Base-by-base conservation (phyloP, 2,888 invertebrate species). In the Eristalis arbustorum region DNA sequence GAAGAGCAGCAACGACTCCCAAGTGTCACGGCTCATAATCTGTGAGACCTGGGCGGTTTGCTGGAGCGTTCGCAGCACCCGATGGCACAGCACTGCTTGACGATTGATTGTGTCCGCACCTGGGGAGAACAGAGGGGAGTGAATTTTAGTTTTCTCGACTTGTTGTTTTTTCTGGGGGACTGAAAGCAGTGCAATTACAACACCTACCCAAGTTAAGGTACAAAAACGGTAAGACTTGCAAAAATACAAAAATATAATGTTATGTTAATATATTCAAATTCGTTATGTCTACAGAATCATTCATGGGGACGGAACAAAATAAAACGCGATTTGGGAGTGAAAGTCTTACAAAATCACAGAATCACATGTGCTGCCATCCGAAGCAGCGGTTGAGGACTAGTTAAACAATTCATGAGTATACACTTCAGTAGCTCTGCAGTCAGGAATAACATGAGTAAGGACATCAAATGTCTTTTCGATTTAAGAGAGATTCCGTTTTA, bases 81-180 rank as follows among this genome's bases (percentile, higher is more conserved):
- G 95, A 93, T 98, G 98, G 92, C 98, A 98, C 0, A 98, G 94
- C 3, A 99, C 96, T 0, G 98, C 98, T 93, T 99, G 98, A 85
- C 98, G 95, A 92, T 98, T 97, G 89, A 98, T 98, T 6, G 97
- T 95, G 92, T 98, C 98, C 59, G 96, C 95, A 89, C 96, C 98
- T 98, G 25, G 1, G 13, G 18, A 90, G 13, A 90, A 88, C 71
- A 37, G 71, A 72, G 6, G 23, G 31, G 10, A 14, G 13, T 5
- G 78, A 82, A 14, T 49, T 22, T 25, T 0, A 31, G 31, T 37
- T 68, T 62, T 61, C 57, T 8, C 18, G 37, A 18, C 23, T 11
- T 25, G 2, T 5, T 25, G 25, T 59, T 42, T 1, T 31, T 8
- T 25, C 3, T 25, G 25, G n/a, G 8, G 6, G 49, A 49, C 49